Conservation (phyloP, 92 coral and sea anemone species). For the Palythoa caribaeorum region DNA sequence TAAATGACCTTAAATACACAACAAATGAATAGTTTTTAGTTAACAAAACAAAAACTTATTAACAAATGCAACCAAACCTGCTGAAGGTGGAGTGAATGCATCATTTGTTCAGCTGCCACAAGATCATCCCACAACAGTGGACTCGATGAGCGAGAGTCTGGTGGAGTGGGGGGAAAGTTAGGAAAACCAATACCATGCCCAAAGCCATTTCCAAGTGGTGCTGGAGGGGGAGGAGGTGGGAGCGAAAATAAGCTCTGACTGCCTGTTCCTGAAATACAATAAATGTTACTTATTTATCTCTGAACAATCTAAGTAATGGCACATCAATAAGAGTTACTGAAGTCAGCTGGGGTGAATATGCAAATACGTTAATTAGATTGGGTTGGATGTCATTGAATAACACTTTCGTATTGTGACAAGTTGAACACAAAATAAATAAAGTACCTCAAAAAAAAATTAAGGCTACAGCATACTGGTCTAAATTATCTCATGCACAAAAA, state of each 20-base stretch:
- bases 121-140: constrained; percentile 84
- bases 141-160: constrained; percentile 93
- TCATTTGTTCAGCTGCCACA: constrained; percentile 46
- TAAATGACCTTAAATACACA: no score
- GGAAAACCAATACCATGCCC: constrained; percentile 55
- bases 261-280: constrained; percentile 66
- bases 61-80: background rate
- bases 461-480: no score
- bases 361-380: no score
- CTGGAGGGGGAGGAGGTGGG: constrained; percentile 68
- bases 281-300: background rate
- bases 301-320: background rate
- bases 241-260: constrained; percentile 80
- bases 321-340: no score
- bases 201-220: constrained; percentile 55
- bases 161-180: constrained; percentile 90
- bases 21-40: no score
- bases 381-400: no score
- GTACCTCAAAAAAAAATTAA: no score
- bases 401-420: no score
- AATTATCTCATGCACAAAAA: no score
- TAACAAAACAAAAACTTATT: no score
- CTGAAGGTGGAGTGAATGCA: constrained; percentile 36
- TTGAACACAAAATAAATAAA: no score
- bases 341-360: no score